Conservation (phyloP, 2,113 vertebrate species). For the Larimichthys crocea region DNA sequence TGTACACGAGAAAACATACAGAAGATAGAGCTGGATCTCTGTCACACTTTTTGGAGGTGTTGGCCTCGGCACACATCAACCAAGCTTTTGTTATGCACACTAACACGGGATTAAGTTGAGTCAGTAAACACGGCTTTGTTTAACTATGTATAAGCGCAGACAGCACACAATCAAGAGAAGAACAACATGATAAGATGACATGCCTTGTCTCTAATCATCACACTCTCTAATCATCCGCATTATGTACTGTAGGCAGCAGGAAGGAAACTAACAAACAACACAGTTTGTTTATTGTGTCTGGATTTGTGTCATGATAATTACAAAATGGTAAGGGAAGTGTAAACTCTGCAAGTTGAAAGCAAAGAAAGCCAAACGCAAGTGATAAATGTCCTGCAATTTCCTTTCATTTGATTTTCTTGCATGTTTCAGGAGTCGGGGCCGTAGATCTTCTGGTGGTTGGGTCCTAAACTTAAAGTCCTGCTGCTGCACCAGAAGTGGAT, state of each 20-base stretch:
- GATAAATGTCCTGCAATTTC: slow-evolving; percentile 50
- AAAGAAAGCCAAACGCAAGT: slow-evolving; percentile 39
- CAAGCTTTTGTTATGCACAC: slow-evolving; percentile 2
- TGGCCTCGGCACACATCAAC: not conserved
- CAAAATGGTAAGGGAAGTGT: slow-evolving; percentile 58
- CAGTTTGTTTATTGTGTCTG: slow-evolving; percentile 41
- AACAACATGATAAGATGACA: slow-evolving; percentile 35
- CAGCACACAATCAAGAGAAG: slow-evolving; percentile 24
- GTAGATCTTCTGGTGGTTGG: slow-evolving; percentile 45
- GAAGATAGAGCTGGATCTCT: not conserved
- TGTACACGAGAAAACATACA: slow-evolving; percentile 44
- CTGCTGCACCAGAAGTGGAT: slow-evolving; percentile 42
- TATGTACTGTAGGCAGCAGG: slow-evolving; percentile 29
- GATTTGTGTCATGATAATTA: slow-evolving; percentile 44
- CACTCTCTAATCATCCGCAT: slow-evolving; percentile 66
- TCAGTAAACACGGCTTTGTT: slow-evolving; percentile 42
- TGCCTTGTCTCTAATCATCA: slow-evolving; percentile 51
- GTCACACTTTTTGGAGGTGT: not conserved
- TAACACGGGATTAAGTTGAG: slow-evolving; percentile 10
- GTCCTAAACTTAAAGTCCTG: slow-evolving; percentile 33
- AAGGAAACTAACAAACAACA: slow-evolving; percentile 63
- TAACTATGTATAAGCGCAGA: slow-evolving; percentile 11
- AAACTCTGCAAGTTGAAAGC: slow-evolving; percentile 52
- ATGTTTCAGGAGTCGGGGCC: slow-evolving; percentile 13
- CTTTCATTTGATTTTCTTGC: slow-evolving; percentile 30